Evolutionary conservation across 2,113 vertebrate genomes (phyloP).

Genomic region (Pachyramphus minor): DNA sequence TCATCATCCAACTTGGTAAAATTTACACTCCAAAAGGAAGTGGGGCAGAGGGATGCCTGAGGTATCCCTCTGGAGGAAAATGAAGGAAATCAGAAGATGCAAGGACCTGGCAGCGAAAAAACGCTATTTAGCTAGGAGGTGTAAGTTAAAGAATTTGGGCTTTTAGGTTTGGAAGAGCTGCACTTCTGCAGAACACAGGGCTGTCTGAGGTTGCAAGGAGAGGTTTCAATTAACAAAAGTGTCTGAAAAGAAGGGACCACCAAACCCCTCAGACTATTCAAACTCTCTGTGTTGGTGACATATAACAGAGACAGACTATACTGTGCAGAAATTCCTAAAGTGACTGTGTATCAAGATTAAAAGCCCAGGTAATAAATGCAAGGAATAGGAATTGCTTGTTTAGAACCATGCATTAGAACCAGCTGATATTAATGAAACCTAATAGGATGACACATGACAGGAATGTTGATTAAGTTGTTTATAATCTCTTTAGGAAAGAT

Average conservation of each 20-base stretch:
- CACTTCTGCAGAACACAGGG: background rate
- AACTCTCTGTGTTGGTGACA: background rate
- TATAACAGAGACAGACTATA: background rate
- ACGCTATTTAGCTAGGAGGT: background rate
- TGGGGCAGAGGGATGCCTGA: background rate
- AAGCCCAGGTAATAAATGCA: slow-evolving; percentile 42
- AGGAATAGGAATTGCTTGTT: slow-evolving; percentile 40
- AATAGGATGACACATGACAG: slow-evolving; percentile 20
- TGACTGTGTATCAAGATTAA: slow-evolving; percentile 21
- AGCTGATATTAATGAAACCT: slow-evolving; percentile 36
- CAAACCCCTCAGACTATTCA: background rate
- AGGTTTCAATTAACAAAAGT: background rate
- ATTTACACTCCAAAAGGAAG: background rate
- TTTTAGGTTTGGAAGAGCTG: background rate
- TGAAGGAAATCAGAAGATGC: background rate
- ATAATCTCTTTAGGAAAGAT: slow-evolving; percentile 23
- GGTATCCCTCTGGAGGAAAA: background rate
- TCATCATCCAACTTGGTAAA: background rate
- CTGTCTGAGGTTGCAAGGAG: background rate
- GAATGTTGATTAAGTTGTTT: slow-evolving; percentile 51
- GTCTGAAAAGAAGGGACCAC: background rate
- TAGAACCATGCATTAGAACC: slow-evolving; percentile 3
- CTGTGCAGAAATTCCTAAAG: background rate
- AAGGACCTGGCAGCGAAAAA: background rate
- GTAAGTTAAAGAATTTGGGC: background rate